Evolutionary conservation across 1,140 invertebrate genomes (phyloP), one percentile per base, ranked within the genome.

Genomic region (Nylanderia fulva): DNA sequence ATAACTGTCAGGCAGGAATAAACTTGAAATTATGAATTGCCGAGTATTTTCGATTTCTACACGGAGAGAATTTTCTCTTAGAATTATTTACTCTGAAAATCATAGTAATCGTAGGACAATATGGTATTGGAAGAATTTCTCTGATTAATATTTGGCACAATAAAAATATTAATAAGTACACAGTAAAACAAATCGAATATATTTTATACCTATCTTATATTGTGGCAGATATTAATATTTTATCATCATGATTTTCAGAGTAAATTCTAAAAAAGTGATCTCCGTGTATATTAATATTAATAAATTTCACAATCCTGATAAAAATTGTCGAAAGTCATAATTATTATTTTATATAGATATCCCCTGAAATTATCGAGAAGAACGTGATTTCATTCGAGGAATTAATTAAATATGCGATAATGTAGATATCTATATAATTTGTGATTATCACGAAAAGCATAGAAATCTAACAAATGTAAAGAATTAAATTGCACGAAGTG

Each of bases 1-100:
- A 13, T 21, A 45, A 27, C 52, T 54, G 76, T 39, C 33, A 68
- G 13, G 63, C 63, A 45, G 27, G 75, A 79, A 29, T 45, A 45
- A 76, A 18, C 36, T 42, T 39, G 74, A 76, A 63, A 60, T 45
- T 63, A 13, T 2, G 9, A 60, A 29, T 45, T 48, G 13, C 45
- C 45, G 4, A 48, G n/a, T 27, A 27, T 58, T 60, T 13, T 24
- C 33, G 5, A 45, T 45, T n/a, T n/a, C n/a, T n/a, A n/a, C n/a
- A n/a, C n/a, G n/a, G n/a, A n/a, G n/a, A n/a, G n/a, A n/a, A n/a
- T n/a, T n/a, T n/a, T n/a, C n/a, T n/a, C n/a, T n/a, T n/a, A n/a
- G n/a, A n/a, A n/a, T n/a, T n/a, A n/a, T n/a, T n/a, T n/a, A n/a
- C n/a, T n/a, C n/a, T n/a, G n/a, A n/a, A n/a, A n/a, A n/a, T n/a